Base-by-base conservation (phyloP, 2,113 vertebrate species). In the Phalacrocorax aristotelis region DNA sequence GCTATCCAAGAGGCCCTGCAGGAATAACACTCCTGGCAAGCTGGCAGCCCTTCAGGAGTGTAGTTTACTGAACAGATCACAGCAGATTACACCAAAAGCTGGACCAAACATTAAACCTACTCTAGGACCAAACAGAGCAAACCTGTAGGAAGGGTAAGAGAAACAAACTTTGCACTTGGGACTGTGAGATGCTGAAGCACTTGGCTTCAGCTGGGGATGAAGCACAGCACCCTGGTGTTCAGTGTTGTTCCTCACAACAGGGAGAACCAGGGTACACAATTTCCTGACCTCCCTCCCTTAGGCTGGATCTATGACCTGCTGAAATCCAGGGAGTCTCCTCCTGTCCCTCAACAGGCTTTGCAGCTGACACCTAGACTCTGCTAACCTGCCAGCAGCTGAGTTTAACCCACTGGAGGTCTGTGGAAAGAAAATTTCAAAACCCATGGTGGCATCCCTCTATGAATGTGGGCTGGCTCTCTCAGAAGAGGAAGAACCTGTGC, bases 381-480 rank as follows among this genome's bases (percentile, higher is more conserved):
- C 40, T 89, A 48, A 61, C 30, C 34, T 11, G 6, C 21, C 25
- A 79, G 51, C 16, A 54, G 21, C 8, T 30, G 51, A 89, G 15
- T 78, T 95, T 60, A 87, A 83, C 40, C 10, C 54, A 72, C 22
- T 48, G 54, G 87, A 91, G 7, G 26, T 36, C 25, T 38, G 34
- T 42, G 38, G 17, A 83, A 80, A 93, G 32, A 19, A 55, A 85
- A 87, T 65, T 84, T 72, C 27, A 72, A 91, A 76, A 38, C 32
- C 9, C 7, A 0, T 3, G 13, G 18, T 65, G 70, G 4, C 18
- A 52, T 38, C 13, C 15, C 20, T 34, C 25, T 68, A 1, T 30
- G 77, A 78, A 71, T 40, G 32, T 4, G 2, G 23, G 25, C 12
- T 60, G 44, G 54, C 17, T 61, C 44, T 19, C 10, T 42, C 25